phyloP scores from a whole-genome alignment of 2,797 vertebrate species.

The Semotilus atromaculatus region DNA sequence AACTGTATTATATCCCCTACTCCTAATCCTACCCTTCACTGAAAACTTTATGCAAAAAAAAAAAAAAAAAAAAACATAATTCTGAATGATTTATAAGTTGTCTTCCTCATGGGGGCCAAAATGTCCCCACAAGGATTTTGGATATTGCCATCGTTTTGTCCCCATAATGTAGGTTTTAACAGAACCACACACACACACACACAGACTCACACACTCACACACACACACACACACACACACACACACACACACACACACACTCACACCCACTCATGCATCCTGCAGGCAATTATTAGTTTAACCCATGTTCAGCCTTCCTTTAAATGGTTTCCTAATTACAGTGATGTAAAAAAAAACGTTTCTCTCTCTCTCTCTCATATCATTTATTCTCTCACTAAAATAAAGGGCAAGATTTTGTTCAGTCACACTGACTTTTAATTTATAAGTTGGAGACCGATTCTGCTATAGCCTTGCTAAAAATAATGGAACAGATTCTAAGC shows the following conservation, averaged over 20 bases:
- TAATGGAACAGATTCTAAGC: constrained; percentile 41
- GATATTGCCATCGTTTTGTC: not conserved
- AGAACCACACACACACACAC: not conserved
- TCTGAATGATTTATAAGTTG: not conserved
- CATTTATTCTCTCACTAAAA: not conserved
- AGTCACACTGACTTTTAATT: constrained; percentile 48
- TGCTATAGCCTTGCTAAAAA: constrained; percentile 33
- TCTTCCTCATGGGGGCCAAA: not conserved
- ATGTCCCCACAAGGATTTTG: not conserved
- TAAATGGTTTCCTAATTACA: constrained; percentile 55
- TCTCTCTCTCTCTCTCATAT: not conserved
- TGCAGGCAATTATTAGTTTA: constrained; percentile 38
- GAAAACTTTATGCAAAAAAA: not conserved
- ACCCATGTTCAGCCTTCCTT: constrained; percentile 48
- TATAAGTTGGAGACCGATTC: constrained; percentile 40
- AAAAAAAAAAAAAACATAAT: not conserved
- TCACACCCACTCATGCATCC: constrained; percentile 27
- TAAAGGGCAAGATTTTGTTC: not conserved
- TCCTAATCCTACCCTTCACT: not conserved
- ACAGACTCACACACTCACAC: not conserved
- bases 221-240: not conserved
- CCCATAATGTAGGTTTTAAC: not conserved
- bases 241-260: not conserved
- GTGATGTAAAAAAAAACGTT: constrained; percentile 14
- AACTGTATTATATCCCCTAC: not conserved